A percentile compares a stretch with the other conserved stretches of the same genome.
phyloP scores from a whole-genome alignment of 2,888 invertebrate species.

The Alviniconcha strummeri region DNA sequence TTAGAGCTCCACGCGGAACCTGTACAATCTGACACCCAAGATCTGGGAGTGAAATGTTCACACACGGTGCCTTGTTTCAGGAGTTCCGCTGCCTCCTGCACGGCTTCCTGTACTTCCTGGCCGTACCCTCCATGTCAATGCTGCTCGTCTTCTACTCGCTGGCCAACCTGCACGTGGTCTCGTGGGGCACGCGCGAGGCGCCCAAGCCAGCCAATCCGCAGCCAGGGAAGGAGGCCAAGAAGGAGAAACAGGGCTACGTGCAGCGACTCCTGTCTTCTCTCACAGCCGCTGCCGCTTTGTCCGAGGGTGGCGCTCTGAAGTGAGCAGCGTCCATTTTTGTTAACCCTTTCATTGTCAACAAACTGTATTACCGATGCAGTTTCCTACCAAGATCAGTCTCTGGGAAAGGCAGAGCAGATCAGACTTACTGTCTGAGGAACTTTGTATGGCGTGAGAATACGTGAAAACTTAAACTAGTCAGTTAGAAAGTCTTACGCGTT shows the following conservation, averaged over 20 bases:
- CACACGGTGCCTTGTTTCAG: constrained; percentile 75
- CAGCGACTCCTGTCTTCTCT: constrained; percentile 33
- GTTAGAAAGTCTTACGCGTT: too few relatives aligned
- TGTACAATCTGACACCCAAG: too few relatives aligned
- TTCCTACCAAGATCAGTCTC: too few relatives aligned
- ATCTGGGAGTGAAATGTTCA: too few relatives aligned
- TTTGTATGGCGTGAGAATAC: too few relatives aligned
- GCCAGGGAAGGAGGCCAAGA: neutral
- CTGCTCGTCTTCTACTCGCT: constrained; percentile 91
- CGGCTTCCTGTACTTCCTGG: constrained; percentile 86
- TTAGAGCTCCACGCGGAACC: too few relatives aligned
- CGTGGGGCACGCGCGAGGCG: constrained; percentile 92
- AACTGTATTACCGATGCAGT: too few relatives aligned
- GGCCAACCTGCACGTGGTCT: constrained; percentile 93
- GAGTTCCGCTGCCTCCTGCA: constrained; percentile 79
- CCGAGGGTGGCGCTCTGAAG: neutral
- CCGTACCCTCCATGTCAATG: constrained; percentile 96
- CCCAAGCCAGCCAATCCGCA: constrained; percentile 23
- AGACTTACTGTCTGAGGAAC: too few relatives aligned
- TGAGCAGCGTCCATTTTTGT: neutral
- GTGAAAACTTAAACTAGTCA: too few relatives aligned
- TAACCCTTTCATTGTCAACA: too few relatives aligned
- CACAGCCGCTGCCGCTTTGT: constrained; percentile 3
- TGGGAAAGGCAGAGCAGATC: too few relatives aligned
- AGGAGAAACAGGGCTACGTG: constrained; percentile 28